Conservation (phyloP, 2,888 invertebrate genomes). For the Pristionchus fissidentatus region DNA sequence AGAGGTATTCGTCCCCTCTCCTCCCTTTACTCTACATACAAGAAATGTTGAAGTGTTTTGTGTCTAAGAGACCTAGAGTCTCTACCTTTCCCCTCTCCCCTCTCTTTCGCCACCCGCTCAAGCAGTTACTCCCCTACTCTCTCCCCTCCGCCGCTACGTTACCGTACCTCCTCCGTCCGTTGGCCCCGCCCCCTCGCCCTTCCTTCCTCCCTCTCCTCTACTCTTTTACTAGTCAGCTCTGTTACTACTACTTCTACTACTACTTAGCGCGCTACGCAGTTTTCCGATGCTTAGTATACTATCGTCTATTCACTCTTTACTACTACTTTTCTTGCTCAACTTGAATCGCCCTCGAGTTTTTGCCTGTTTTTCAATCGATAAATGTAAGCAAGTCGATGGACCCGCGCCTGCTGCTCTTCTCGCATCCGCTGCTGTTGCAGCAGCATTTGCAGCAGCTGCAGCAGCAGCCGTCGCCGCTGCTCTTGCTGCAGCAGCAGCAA, state of each 20-base stretch:
- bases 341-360: neutral
- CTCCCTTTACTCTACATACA: neutral
- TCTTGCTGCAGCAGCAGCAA: neutral
- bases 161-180: neutral
- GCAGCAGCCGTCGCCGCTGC: conserved; percentile 7
- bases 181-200: neutral
- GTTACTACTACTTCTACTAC: conserved; percentile 28
- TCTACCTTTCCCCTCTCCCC: neutral
- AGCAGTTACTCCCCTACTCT: neutral
- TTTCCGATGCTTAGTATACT: neutral
- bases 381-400: neutral
- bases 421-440: conserved; percentile 23
- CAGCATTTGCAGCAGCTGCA: neutral
- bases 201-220: neutral
- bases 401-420: conserved; percentile 27
- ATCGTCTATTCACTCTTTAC: neutral
- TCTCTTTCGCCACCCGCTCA: neutral
- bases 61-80: neutral
- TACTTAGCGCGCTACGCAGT: conserved; percentile 37
- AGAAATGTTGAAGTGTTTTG: conserved; percentile 31
- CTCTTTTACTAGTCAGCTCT: neutral
- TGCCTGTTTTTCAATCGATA: neutral
- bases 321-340: neutral
- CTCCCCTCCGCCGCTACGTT: neutral
- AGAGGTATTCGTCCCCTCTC: neutral